Evolutionary conservation across 2,888 invertebrate species (phyloP).

Genomic region (Ophion ventricosus): DNA sequence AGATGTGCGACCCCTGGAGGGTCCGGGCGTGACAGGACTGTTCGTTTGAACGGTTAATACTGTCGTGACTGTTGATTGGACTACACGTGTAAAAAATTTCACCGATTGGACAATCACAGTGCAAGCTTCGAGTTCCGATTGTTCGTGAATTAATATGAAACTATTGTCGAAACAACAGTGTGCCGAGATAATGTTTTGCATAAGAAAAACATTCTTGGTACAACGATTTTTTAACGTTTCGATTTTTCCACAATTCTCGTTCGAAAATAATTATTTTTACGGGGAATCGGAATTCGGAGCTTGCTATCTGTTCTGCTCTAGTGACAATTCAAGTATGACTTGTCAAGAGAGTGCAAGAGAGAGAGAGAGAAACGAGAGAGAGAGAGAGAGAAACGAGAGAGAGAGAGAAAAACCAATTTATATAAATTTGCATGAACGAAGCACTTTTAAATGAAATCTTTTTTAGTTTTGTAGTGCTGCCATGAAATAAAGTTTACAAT

Average conservation of each 20-base stretch:
- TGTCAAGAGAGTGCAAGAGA: slow-evolving; percentile 69
- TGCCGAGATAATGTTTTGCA: not conserved
- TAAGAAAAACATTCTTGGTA: not conserved
- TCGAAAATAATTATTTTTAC: not conserved
- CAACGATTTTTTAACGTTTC: slow-evolving; percentile 15
- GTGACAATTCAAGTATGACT: slow-evolving; percentile 66
- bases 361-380: slow-evolving; percentile 56
- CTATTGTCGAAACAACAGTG: slow-evolving; percentile 1
- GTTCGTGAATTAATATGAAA: slow-evolving; percentile 7
- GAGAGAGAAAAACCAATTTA: slow-evolving; percentile 65
- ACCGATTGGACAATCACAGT: slow-evolving; percentile 64
- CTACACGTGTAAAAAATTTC: slow-evolving; percentile 59
- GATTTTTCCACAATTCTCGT: slow-evolving; percentile 13
- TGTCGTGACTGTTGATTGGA: slow-evolving; percentile 69
- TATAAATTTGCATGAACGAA: slow-evolving; percentile 76
- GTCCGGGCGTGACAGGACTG: slow-evolving; percentile 60
- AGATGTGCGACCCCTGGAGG: slow-evolving; percentile 71
- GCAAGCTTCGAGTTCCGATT: slow-evolving; percentile 33
- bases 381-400: slow-evolving; percentile 53
- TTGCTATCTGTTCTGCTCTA: slow-evolving; percentile 68
- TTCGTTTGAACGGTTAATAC: slow-evolving; percentile 43
- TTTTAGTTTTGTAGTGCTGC: slow-evolving; percentile 79
- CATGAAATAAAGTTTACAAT: slow-evolving; percentile 77
- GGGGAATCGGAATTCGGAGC: slow-evolving; percentile 22
- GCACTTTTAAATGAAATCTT: slow-evolving; percentile 71